Conservation (phyloP, 1,140 invertebrate genomes). For the Protaetia brevitarsis region DNA sequence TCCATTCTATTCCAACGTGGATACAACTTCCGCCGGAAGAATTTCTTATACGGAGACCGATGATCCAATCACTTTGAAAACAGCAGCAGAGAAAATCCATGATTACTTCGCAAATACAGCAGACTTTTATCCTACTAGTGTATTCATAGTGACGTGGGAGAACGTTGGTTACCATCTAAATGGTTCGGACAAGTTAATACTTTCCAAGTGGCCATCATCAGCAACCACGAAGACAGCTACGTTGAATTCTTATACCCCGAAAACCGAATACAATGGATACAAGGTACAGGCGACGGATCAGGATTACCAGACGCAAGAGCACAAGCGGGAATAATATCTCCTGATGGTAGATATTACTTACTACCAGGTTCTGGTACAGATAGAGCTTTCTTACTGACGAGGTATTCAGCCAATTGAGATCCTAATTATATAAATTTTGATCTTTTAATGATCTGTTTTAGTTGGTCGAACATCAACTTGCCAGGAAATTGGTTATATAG, state of each 20-base stretch:
- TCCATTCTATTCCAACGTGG: conserved; percentile 87
- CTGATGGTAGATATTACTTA: conserved; percentile 68
- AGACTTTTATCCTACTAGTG: conserved; percentile 62
- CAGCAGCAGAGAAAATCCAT: conserved; percentile 65
- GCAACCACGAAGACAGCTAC: conserved; percentile 78
- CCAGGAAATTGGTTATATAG: conserved; percentile 82
- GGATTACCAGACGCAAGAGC: conserved; percentile 81
- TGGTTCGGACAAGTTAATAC: conserved; percentile 57
- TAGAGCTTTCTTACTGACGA: conserved; percentile 72
- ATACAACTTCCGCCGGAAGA: conserved; percentile 68
- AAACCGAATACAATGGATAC: conserved; percentile 87
- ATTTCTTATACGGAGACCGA: conserved; percentile 79
- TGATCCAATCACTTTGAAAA: conserved; percentile 59
- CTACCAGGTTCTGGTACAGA: conserved; percentile 85
- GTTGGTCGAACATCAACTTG: conserved; percentile 78
- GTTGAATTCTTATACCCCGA: conserved; percentile 83
- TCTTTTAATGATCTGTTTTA: conserved; percentile 49
- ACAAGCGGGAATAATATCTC: conserved; percentile 86
- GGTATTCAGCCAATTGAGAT: conserved; percentile 50
- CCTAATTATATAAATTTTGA: conserved; percentile 5
- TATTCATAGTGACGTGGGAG: conserved; percentile 68
- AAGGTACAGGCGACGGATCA: conserved; percentile 61
- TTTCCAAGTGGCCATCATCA: conserved; percentile 80
- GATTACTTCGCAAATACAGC: conserved; percentile 65
- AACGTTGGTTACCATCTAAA: conserved; percentile 60